phyloP scores from a whole-genome alignment of 2,888 invertebrate genomes.

The Scaptomyza parva region DNA sequence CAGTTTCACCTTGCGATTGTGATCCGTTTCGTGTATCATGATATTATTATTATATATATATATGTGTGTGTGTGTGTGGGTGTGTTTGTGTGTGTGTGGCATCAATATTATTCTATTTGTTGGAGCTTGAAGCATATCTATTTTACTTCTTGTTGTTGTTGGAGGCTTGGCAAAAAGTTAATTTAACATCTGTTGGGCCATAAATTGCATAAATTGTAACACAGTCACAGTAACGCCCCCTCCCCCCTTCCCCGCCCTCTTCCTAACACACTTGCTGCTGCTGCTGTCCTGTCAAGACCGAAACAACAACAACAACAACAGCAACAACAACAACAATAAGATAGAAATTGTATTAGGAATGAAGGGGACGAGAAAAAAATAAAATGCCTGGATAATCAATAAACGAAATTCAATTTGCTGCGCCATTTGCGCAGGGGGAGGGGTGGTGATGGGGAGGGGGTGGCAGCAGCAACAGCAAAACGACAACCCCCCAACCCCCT shows the following conservation, averaged over 20 bases:
- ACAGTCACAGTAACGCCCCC: slow-evolving; percentile 21
- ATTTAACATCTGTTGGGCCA: slow-evolving; percentile 71
- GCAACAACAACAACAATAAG: slow-evolving; percentile 10
- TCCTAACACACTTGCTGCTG: no score
- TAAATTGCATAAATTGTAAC: slow-evolving; percentile 72
- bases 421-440: slow-evolving; percentile 78
- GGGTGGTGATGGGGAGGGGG: slow-evolving; percentile 51
- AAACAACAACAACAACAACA: slow-evolving; percentile 11
- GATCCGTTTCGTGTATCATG: not conserved
- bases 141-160: slow-evolving; percentile 10
- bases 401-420: slow-evolving; percentile 82
- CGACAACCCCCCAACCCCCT: not conserved
- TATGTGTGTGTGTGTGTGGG: not conserved
- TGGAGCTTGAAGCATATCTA: slow-evolving; percentile 19
- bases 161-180: slow-evolving; percentile 62
- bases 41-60: not conserved
- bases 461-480: slow-evolving; percentile 20
- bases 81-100: not conserved
- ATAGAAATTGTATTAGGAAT: slow-evolving; percentile 24
- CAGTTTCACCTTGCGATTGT: not conserved
- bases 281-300: slow-evolving; percentile 13
- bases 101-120: slow-evolving; percentile 15
- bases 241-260: not conserved
- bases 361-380: slow-evolving; percentile 43
- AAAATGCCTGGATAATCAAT: slow-evolving; percentile 80